phyloP scores from a whole-genome alignment of 1,140 invertebrate species.

The Brachionus paranguensis region DNA sequence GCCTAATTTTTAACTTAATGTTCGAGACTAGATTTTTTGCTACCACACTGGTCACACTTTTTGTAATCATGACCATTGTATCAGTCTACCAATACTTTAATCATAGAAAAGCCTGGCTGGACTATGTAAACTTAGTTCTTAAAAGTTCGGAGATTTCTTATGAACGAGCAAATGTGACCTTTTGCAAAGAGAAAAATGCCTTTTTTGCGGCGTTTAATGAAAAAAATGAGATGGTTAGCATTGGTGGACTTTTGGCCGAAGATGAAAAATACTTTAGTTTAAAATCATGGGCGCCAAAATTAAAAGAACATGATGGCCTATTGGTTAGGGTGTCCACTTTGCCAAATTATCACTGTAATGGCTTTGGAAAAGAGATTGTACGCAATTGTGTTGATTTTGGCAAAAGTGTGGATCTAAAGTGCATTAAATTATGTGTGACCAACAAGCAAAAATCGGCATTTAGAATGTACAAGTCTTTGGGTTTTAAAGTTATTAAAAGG shows the following conservation, averaged over 20 bases:
- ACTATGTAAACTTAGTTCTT: neutral
- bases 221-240: neutral
- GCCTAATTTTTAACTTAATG: neutral
- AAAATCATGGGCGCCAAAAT: neutral
- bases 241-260: neutral
- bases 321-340: neutral
- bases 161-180: neutral
- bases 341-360: neutral
- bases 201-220: neutral
- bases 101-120: neutral
- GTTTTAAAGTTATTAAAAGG: neutral
- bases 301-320: neutral
- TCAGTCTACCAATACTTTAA: neutral
- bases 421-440: neutral
- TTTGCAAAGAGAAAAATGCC: neutral
- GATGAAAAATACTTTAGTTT: neutral
- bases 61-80: neutral
- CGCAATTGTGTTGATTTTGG: neutral
- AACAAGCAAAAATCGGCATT: neutral
- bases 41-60: neutral
- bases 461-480: neutral
- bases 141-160: neutral
- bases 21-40: neutral
- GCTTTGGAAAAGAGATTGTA: neutral
- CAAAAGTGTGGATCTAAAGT: neutral